phyloP scores from a whole-genome alignment of 2,113 vertebrate genomes.

The Cinclus mexicanus region DNA sequence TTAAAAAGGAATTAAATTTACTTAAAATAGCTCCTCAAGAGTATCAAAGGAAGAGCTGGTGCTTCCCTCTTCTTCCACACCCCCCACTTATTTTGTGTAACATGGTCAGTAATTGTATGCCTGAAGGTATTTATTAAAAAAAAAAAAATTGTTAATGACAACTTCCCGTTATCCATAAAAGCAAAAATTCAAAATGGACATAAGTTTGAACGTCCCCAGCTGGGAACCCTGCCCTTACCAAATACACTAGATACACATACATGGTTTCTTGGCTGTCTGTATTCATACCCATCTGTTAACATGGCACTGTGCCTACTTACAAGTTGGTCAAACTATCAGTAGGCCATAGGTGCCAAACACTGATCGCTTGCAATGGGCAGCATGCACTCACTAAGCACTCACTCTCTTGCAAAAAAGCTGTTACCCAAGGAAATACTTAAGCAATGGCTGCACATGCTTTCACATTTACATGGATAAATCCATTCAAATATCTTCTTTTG shows the following conservation, averaged over 20 bases:
- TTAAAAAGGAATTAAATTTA: constrained; percentile 1
- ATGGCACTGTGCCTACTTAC: constrained; percentile 77
- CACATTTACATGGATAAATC: constrained; percentile 3
- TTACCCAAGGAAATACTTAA: constrained; percentile 31
- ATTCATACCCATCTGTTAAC: constrained; percentile 72
- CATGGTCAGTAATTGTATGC: constrained; percentile 8
- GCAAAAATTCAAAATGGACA: constrained; percentile 74
- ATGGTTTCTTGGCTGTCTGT: constrained; percentile 75
- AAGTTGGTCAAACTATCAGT: constrained; percentile 81
- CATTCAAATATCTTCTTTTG: neutral
- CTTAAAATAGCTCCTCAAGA: neutral
- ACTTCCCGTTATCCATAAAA: constrained; percentile 66
- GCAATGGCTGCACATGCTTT: neutral
- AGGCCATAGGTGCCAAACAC: constrained; percentile 79
- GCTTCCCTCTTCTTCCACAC: neutral
- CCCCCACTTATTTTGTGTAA: neutral
- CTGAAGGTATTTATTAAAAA: constrained; percentile 22
- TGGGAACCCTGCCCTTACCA: constrained; percentile 78
- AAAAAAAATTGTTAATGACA: constrained; percentile 42
- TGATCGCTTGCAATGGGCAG: constrained; percentile 74
- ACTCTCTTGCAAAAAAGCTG: constrained; percentile 41
- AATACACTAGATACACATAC: constrained; percentile 74
- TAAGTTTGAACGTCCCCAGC: constrained; percentile 74
- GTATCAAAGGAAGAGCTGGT: neutral
- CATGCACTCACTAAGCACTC: constrained; percentile 55